Conservation (phyloP, 2,113 vertebrate species). For the Varanus komodoensis region DNA sequence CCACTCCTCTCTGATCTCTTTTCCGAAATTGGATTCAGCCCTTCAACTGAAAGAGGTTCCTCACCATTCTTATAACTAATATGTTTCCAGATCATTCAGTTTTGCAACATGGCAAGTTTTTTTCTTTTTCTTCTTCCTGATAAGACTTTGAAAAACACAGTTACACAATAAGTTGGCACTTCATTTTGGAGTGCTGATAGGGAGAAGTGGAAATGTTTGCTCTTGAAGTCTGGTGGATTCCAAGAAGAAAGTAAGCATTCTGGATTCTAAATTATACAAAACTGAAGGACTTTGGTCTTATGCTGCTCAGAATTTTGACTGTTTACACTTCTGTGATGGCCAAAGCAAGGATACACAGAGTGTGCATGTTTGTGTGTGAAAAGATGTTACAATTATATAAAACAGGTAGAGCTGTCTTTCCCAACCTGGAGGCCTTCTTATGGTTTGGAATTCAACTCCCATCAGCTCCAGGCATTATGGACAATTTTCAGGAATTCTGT, state of each 20-base stretch:
- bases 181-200: background rate
- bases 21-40: no score
- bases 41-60: no score
- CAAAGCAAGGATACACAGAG: background rate
- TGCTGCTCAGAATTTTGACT: slow-evolving; percentile 18
- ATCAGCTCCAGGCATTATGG: no score
- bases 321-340: background rate
- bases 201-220: background rate
- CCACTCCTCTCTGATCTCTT: no score
- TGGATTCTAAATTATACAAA: background rate
- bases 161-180: background rate
- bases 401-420: background rate
- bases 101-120: background rate
- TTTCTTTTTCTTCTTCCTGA: background rate
- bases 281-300: background rate
- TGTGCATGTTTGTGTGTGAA: background rate
- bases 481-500: no score
- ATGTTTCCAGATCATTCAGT: background rate
- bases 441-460: no score
- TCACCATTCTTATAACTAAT: background rate
- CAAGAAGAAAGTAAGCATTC: background rate
- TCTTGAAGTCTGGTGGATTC: slow-evolving; percentile 6
- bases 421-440: no score
- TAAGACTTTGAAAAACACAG: background rate
- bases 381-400: background rate